Evolutionary conservation across 2,888 invertebrate genomes (phyloP).

Genomic region (Acanthosepion lycidas): DNA sequence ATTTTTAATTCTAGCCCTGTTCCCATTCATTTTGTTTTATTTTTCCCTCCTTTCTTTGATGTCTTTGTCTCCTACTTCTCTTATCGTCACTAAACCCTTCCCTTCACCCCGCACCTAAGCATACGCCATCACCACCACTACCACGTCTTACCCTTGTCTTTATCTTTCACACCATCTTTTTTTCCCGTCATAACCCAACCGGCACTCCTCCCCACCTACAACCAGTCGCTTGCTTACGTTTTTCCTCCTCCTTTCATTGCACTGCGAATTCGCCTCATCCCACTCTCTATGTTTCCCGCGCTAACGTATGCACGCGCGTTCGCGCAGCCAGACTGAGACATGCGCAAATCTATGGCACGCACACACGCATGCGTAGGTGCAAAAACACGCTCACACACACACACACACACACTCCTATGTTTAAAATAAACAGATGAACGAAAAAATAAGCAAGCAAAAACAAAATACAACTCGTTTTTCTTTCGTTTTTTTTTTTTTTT

Average conservation of each 20-base stretch:
- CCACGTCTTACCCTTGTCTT: background rate
- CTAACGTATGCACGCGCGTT: constrained; percentile 33
- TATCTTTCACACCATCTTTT: background rate
- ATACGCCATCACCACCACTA: background rate
- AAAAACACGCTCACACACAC: background rate
- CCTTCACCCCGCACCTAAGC: background rate
- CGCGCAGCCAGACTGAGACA: background rate
- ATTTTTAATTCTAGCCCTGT: background rate
- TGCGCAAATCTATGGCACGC: background rate
- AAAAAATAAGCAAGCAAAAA: background rate
- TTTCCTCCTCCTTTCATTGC: background rate
- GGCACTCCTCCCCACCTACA: background rate
- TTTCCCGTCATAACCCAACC: background rate
- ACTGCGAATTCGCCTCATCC: background rate
- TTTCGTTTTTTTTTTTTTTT: background rate
- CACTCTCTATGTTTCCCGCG: background rate
- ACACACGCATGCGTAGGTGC: constrained; percentile 21
- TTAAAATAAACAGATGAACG: background rate
- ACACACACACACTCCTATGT: background rate
- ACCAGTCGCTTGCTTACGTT: background rate
- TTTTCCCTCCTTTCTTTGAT: background rate
- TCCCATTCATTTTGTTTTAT: background rate
- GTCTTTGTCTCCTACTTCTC: background rate
- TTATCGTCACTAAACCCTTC: background rate
- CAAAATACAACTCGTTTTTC: background rate